Evolutionary conservation across 1,140 invertebrate genomes (phyloP).

Genomic region (Drosophila persimilis): DNA sequence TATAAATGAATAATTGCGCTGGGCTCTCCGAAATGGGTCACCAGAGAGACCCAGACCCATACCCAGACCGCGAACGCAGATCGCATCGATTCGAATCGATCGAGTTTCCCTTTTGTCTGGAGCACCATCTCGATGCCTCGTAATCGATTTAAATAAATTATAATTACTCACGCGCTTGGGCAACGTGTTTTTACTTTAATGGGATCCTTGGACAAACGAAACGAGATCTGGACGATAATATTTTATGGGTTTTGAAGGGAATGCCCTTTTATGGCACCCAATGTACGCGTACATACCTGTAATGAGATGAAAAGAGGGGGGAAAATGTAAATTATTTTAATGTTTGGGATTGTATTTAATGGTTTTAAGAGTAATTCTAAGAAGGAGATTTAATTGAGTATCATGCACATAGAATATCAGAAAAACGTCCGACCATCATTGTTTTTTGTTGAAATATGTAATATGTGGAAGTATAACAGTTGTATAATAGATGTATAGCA

Average conservation of each 20-base stretch:
- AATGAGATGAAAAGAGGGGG: constrained; percentile 36
- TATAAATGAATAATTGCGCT: constrained; percentile 73
- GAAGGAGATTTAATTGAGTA: too few relatives aligned
- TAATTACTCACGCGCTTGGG: constrained; percentile 67
- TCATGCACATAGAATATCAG: too few relatives aligned
- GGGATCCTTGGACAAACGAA: constrained; percentile 40
- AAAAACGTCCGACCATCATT: too few relatives aligned
- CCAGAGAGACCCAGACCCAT: constrained; percentile 5
- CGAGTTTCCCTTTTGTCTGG: constrained; percentile 52
- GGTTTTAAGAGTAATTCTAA: too few relatives aligned
- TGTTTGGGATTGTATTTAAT: constrained; percentile 4
- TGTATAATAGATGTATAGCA: too few relatives aligned
- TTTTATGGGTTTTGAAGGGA: constrained; percentile 10
- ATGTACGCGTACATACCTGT: constrained; percentile 53
- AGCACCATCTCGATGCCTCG: constrained; percentile 14
- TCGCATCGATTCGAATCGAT: constrained; percentile 50
- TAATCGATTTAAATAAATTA: constrained; percentile 80
- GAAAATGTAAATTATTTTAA: constrained; percentile 33
- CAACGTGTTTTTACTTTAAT: constrained; percentile 15
- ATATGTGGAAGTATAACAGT: too few relatives aligned
- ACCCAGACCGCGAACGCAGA: constrained; percentile 13
- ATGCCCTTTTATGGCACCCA: constrained; percentile 14
- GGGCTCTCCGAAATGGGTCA: constrained; percentile 59
- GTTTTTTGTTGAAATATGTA: too few relatives aligned
- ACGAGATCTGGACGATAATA: constrained; percentile 12